These are phyloP conservation scores for Conus ventricosus DNA, from an alignment of 1,140 invertebrate species.

Conservation along the genomic window DNA sequence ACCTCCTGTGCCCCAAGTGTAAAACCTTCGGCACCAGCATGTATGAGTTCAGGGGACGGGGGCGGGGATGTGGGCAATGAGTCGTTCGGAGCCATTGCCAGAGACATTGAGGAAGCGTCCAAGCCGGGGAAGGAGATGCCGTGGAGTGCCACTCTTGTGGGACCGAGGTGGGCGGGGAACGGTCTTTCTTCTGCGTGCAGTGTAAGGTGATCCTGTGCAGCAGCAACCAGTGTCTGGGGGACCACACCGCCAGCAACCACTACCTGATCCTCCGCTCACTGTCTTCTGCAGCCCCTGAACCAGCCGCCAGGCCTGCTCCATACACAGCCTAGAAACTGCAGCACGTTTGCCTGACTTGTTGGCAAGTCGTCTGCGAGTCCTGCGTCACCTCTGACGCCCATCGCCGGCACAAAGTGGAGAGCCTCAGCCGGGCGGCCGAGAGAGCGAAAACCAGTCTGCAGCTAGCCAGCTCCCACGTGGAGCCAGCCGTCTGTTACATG, in stretches of 20 bases:
- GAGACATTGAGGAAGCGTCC: background rate
- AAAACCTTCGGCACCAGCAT: background rate
- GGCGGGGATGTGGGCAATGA: too few species aligned
- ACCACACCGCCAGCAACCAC: background rate
- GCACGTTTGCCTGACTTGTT: background rate
- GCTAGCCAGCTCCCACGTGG: background rate
- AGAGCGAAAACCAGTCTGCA: background rate
- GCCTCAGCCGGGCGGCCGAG: background rate
- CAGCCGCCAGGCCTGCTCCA: background rate
- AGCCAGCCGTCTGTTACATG: background rate
- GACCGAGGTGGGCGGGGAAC: background rate
- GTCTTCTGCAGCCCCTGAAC: background rate
- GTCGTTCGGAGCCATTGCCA: background rate
- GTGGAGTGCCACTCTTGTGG: background rate
- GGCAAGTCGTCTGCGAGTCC: background rate
- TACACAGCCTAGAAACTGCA: background rate
- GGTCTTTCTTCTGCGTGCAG: background rate
- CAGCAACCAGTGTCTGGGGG: background rate
- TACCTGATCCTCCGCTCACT: background rate
- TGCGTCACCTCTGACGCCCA: background rate
- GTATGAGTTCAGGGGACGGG: background rate
- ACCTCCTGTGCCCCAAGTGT: background rate
- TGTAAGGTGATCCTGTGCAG: background rate
- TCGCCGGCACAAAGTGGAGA: background rate
- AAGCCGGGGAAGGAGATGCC: background rate